These are phyloP conservation scores for Jordanella pulchra DNA, from an alignment of 2,797 vertebrate species.

Conservation along the genomic window DNA sequence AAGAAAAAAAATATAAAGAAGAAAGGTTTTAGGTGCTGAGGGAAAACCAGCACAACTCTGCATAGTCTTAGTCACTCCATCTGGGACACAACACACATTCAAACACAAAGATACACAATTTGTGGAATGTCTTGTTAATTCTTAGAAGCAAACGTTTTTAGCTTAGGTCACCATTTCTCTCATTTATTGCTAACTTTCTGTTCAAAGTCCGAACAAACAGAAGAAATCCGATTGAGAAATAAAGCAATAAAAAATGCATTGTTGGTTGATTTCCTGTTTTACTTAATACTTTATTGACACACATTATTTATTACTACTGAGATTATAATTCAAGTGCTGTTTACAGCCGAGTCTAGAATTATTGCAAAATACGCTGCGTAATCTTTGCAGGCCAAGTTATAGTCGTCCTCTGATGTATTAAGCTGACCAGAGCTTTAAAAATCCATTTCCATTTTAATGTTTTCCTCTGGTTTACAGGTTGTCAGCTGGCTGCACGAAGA, in stretches of 20 bases:
- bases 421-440: neutral
- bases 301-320: neutral
- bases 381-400: constrained; percentile 1
- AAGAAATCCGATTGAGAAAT: constrained; percentile 3
- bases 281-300: constrained; percentile 4
- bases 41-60: constrained; percentile 27
- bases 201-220: neutral
- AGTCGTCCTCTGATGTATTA: constrained; percentile 7
- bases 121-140: constrained; percentile 42
- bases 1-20: constrained; percentile 5
- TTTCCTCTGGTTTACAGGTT: constrained; percentile 5
- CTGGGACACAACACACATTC: constrained; percentile 2
- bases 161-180: neutral
- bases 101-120: constrained; percentile 1
- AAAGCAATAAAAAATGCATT: constrained; percentile 4
- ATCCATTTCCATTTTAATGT: constrained; percentile 40
- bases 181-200: constrained; percentile 2
- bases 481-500: constrained; percentile 12
- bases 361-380: constrained; percentile 9
- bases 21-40: neutral
- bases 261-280: neutral
- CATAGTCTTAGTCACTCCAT: constrained; percentile 25
- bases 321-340: constrained; percentile 12
- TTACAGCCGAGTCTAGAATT: constrained; percentile 13
- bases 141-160: neutral